Conservation (phyloP, 2,797 vertebrate species). For the Ataeniobius toweri region DNA sequence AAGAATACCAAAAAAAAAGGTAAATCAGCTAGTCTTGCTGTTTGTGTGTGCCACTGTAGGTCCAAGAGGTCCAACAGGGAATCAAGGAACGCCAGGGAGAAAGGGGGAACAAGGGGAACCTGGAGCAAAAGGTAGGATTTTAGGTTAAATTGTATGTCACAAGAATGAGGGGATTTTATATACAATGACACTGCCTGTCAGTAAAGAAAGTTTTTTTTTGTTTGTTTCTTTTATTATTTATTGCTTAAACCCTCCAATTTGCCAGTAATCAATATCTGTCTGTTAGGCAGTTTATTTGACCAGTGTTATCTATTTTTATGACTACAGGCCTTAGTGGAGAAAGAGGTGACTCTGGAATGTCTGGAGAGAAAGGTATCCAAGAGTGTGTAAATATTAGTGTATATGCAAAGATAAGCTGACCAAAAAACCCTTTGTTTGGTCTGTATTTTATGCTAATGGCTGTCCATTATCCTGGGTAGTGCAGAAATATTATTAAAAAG, state of each 20-base stretch:
- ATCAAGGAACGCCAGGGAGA: slow-evolving; percentile 31
- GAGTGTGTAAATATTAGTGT: not conserved
- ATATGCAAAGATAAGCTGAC: rapidly evolving
- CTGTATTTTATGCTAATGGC: not conserved
- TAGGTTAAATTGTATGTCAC: not conserved
- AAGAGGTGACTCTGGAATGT: slow-evolving; percentile 23
- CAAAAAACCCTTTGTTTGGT: not conserved
- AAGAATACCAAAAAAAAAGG: not conserved
- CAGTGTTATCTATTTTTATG: not conserved
- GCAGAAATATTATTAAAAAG: too few species aligned
- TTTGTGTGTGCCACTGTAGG: slow-evolving; percentile 16
- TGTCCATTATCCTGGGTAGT: too few species aligned
- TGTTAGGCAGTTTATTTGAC: too few species aligned
- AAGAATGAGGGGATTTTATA: not conserved
- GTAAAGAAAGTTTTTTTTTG: not conserved
- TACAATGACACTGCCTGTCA: not conserved
- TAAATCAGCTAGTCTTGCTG: not conserved
- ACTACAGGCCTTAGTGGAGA: slow-evolving; percentile 27
- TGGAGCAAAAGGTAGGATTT: slow-evolving; percentile 31
- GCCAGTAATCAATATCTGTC: not conserved
- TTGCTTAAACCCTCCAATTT: not conserved
- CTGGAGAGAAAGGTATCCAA: slow-evolving; percentile 24
- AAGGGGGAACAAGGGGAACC: slow-evolving; percentile 59
- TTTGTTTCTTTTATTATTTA: not conserved
- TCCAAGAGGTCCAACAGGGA: slow-evolving; percentile 13